These are phyloP conservation scores for Pelosia muscerda DNA, from an alignment of 2,888 invertebrate genomes.

Conservation along the genomic window DNA sequence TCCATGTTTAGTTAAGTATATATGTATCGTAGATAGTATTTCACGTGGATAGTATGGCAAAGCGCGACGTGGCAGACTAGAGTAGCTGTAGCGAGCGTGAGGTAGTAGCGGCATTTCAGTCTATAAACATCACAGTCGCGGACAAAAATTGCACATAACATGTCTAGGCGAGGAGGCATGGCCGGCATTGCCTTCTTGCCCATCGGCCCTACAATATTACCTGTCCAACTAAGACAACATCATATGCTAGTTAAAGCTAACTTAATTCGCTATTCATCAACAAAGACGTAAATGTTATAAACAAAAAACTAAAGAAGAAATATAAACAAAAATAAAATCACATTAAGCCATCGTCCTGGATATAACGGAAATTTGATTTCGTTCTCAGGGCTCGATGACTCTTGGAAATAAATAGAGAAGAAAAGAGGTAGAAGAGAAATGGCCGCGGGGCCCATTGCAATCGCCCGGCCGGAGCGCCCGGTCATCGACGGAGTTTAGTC, in stretches of 20 bases:
- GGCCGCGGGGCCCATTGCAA: conserved; percentile 87
- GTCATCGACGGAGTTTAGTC: conserved; percentile 80
- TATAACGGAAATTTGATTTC: conserved; percentile 85
- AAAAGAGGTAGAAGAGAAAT: conserved; percentile 82
- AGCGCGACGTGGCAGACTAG: conserved; percentile 82
- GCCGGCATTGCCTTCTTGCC: conserved; percentile 67
- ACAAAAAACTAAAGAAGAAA: conserved; percentile 79
- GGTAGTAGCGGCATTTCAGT: conserved; percentile 88
- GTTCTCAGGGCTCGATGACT: conserved; percentile 65
- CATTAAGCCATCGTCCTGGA: conserved; percentile 72
- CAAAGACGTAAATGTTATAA: conserved; percentile 84
- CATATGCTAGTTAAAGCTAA: conserved; percentile 83
- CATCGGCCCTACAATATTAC: conserved; percentile 72
- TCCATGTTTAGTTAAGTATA: conserved; percentile 33
- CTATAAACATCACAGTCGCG: conserved; percentile 90
- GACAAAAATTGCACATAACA: conserved; percentile 86
- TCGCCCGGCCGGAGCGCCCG: conserved; percentile 86
- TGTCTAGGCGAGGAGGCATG: conserved; percentile 70
- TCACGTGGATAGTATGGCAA: conserved; percentile 55
- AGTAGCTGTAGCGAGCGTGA: conserved; percentile 84
- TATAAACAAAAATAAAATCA: conserved; percentile 83
- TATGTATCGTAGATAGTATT: conserved; percentile 28
- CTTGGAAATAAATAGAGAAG: conserved; percentile 84
- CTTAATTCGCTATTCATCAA: conserved; percentile 80
- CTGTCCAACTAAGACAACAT: conserved; percentile 72